A percentile compares a stretch with the other conserved stretches of the same genome.
Conservation (phyloP, 2,797 vertebrate genomes). For the Psittacula derbiana region DNA sequence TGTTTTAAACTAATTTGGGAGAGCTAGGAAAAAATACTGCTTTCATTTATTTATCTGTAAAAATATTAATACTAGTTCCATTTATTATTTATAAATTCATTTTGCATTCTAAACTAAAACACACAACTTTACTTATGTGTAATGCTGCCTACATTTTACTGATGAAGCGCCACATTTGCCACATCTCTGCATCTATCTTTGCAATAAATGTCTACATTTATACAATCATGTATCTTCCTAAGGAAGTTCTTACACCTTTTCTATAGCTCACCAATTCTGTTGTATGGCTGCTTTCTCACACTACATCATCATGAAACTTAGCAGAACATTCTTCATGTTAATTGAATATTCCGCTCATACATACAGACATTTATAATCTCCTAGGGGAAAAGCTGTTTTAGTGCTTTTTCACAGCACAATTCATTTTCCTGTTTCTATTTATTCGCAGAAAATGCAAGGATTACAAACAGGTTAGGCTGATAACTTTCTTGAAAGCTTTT, state of each 20-base stretch:
- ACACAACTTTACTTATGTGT: not conserved
- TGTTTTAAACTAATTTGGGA: not conserved
- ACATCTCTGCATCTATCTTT: not conserved
- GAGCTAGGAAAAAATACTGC: not conserved
- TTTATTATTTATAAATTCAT: not conserved
- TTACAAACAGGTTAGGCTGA: not conserved
- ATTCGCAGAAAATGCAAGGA: not conserved
- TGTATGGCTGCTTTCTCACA: not conserved
- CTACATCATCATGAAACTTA: not conserved
- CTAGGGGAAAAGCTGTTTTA: not conserved
- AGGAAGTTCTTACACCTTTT: not conserved
- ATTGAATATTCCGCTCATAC: not conserved
- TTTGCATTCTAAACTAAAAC: not conserved
- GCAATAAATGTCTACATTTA: not conserved
- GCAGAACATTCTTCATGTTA: conserved; percentile 22
- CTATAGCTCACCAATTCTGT: not conserved
- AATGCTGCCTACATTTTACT: not conserved
- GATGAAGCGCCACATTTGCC: not conserved
- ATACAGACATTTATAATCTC: conserved; percentile 34
- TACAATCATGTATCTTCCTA: not conserved
- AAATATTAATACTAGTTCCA: not conserved
- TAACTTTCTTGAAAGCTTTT: not conserved
- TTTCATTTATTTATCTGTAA: not conserved
- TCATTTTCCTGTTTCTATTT: conserved; percentile 26
- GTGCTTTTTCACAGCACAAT: not conserved